phyloP scores from a whole-genome alignment of 2,797 vertebrate species.

The Manis javanica region DNA sequence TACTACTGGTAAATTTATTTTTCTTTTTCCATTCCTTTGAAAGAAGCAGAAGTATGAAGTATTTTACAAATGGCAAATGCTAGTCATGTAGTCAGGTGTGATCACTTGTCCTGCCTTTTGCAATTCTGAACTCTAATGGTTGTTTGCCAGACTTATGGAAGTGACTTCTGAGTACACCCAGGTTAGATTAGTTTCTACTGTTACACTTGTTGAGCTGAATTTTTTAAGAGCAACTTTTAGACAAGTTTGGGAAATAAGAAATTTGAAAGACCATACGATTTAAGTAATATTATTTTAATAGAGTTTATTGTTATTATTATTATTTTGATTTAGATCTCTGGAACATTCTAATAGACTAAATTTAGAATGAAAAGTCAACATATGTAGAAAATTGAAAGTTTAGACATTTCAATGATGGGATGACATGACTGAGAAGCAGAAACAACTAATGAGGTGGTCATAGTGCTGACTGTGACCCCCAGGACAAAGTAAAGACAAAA shows the following conservation, averaged over 20 bases:
- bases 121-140: background rate
- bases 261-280: background rate
- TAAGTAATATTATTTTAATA: constrained; percentile 30
- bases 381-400: constrained; percentile 77
- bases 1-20: constrained; percentile 6
- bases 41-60: background rate
- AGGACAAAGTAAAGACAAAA: constrained; percentile 72
- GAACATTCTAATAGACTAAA: constrained; percentile 64
- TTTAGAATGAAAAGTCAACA: constrained; percentile 55
- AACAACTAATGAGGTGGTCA: constrained; percentile 80
- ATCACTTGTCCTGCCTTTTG: background rate
- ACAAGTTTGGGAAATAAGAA: background rate
- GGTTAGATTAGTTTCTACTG: background rate
- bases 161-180: background rate
- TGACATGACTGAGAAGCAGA: constrained; percentile 76
- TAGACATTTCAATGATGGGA: constrained; percentile 77
- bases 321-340: constrained; percentile 50
- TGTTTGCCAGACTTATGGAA: background rate
- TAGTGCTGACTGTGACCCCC: constrained; percentile 1
- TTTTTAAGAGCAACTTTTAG: constrained; percentile 6
- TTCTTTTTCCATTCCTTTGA: background rate
- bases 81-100: background rate
- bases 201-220: background rate
- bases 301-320: background rate
- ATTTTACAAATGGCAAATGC: background rate